Base-by-base conservation (phyloP, 2,888 invertebrate species). In the Teleiodes luculella region DNA sequence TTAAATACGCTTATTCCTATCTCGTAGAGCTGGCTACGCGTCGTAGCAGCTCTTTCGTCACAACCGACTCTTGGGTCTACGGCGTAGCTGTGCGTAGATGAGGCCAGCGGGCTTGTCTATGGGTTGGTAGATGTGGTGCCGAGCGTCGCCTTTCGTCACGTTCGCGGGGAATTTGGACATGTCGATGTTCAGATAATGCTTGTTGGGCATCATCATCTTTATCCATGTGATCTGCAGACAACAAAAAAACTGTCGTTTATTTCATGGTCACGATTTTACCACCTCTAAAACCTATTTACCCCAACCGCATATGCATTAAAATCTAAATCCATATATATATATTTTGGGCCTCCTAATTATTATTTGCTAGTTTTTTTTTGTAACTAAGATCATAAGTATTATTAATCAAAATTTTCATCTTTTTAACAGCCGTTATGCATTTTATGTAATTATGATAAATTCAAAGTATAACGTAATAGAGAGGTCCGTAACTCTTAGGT, bases 201-300 rank as follows among this genome's bases (percentile, higher is more conserved):
- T 95, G 79, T 96, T 96, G 0, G 96, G 95, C 93, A 95, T 93
- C 57, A 91, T 91, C 93, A 95, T 94, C 63, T 93, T 92, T 50
- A 95, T 93, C 72, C 92, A 92, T 3, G 88, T 85, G 45, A 95
- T 92, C 93, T 95, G 86, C 54, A 57, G 56, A 68, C 62, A 76
- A 78, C n/a, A n/a, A 24, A 4, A 24, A 24, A 3, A 24, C 3
- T 24, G 6, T 24, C 24, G 24, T 24, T 24, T 4, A 24, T 24
- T 24, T 24, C 6, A 24, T 24, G 6, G 3, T 24, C 24, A 24
- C 24, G 24, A 4, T 24, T 24, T 24, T 24, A 4, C 24, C 6
- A 24, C 6, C n/a, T n/a, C n/a, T n/a, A n/a, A n/a, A n/a, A n/a
- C n/a, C n/a, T n/a, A n/a, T n/a, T n/a, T n/a, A n/a, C n/a, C n/a